These are phyloP conservation scores for Euzophera pinguis DNA, from an alignment of 2,888 invertebrate species.

Conservation along the genomic window DNA sequence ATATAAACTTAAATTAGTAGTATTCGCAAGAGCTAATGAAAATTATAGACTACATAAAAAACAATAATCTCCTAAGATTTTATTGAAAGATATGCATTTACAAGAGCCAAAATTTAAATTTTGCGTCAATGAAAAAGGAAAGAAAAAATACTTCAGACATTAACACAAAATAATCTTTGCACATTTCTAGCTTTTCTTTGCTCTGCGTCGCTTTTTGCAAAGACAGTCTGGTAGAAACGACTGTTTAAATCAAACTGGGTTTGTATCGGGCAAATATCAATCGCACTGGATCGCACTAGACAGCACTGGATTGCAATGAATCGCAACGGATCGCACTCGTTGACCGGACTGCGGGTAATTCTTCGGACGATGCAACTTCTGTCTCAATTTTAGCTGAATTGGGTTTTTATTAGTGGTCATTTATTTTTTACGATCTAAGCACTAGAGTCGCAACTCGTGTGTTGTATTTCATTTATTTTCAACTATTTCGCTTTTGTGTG, in stretches of 20 bases:
- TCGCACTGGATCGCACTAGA: not conserved
- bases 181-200: not conserved
- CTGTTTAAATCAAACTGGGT: constrained; percentile 3
- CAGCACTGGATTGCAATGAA: not conserved
- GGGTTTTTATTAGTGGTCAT: not conserved
- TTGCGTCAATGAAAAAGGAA: too few relatives aligned
- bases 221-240: constrained; percentile 1
- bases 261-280: constrained; percentile 6
- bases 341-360: not conserved
- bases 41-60: too few relatives aligned
- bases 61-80: too few relatives aligned
- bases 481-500: too few relatives aligned
- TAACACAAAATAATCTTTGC: too few relatives aligned
- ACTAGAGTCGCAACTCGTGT: not conserved
- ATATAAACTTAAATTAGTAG: too few relatives aligned
- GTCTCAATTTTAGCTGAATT: constrained; percentile 2
- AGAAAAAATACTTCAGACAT: too few relatives aligned
- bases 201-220: not conserved
- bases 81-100: too few relatives aligned
- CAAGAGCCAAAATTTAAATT: too few relatives aligned
- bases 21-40: too few relatives aligned
- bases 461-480: not conserved
- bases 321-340: not conserved
- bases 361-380: not conserved
- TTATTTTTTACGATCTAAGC: constrained; percentile 2